These are phyloP conservation scores for Mayetiola destructor DNA, from an alignment of 2,888 invertebrate genomes.

Conservation along the genomic window DNA sequence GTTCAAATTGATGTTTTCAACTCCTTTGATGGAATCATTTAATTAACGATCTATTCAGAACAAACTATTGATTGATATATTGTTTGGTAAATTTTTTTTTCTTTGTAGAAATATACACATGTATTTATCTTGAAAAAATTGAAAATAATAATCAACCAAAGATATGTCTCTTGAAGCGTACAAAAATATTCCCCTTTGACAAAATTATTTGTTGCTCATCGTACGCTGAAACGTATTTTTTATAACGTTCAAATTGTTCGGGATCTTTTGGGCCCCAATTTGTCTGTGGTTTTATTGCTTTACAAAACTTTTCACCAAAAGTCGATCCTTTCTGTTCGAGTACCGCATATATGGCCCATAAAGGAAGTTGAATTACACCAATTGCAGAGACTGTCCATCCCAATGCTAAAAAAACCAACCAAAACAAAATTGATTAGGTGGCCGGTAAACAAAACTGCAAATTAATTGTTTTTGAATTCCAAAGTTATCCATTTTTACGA, in stretches of 20 bases:
- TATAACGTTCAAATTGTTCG: background rate
- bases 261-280: slow-evolving; percentile 45
- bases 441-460: background rate
- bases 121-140: background rate
- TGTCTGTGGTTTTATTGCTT: slow-evolving; percentile 36
- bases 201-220: background rate
- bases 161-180: background rate
- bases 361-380: slow-evolving; percentile 39
- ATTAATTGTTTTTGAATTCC: too few relatives aligned
- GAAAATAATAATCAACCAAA: background rate
- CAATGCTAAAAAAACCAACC: slow-evolving; percentile 21
- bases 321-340: slow-evolving; percentile 27
- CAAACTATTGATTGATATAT: background rate
- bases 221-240: background rate
- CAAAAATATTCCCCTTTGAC: background rate
- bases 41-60: background rate
- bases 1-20: background rate
- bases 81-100: background rate
- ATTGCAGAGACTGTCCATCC: slow-evolving; percentile 39
- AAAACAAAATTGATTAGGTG: background rate
- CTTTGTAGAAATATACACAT: background rate
- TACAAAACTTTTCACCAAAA: slow-evolving; percentile 27
- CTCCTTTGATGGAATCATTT: background rate
- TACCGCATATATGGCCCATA: slow-evolving; percentile 31
- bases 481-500: too few relatives aligned